Evolutionary conservation across 2,888 invertebrate genomes (phyloP).

Genomic region (Agrochola circellaris): DNA sequence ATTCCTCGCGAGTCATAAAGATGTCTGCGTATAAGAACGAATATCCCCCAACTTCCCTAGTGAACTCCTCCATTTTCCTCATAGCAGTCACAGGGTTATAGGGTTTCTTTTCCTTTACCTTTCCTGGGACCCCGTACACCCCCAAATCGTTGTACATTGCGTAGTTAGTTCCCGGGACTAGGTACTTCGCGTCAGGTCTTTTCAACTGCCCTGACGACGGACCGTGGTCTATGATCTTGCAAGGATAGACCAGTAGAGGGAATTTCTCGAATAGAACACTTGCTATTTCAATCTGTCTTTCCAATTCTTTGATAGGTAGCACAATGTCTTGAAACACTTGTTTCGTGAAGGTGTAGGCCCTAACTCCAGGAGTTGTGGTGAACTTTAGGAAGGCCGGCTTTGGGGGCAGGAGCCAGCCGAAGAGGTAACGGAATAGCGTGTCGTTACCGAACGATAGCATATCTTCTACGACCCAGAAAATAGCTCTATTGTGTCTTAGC

Average conservation of each 20-base stretch:
- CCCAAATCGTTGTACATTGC: slow-evolving; percentile 94
- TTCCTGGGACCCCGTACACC: slow-evolving; percentile 93
- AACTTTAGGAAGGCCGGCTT: slow-evolving; percentile 94
- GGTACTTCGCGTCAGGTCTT: slow-evolving; percentile 89
- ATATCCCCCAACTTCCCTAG: slow-evolving; percentile 92
- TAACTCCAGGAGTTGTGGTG: slow-evolving; percentile 92
- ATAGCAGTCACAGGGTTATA: slow-evolving; percentile 92
- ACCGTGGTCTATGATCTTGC: slow-evolving; percentile 92
- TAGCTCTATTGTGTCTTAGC: slow-evolving; percentile 92
- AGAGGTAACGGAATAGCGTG: slow-evolving; percentile 90
- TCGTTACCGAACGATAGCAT: slow-evolving; percentile 94
- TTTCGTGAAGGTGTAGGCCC: slow-evolving; percentile 93
- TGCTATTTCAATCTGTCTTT: slow-evolving; percentile 91
- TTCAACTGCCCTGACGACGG: slow-evolving; percentile 90
- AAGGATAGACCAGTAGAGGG: slow-evolving; percentile 93
- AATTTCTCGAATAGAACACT: slow-evolving; percentile 92
- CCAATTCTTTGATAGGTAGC: slow-evolving; percentile 92
- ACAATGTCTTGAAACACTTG: slow-evolving; percentile 94
- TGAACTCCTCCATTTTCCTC: slow-evolving; percentile 93
- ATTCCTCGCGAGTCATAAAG: slow-evolving; percentile 92
- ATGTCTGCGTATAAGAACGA: slow-evolving; percentile 93
- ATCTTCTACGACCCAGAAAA: slow-evolving; percentile 94
- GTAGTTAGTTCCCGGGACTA: slow-evolving; percentile 92
- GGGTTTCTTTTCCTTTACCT: slow-evolving; percentile 90
- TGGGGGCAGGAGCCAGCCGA: slow-evolving; percentile 93